Percentiles rank a stretch among this genome's conserved stretches.
phyloP scores from a whole-genome alignment of 2,797 vertebrate genomes.

The Poecilia wingei region DNA sequence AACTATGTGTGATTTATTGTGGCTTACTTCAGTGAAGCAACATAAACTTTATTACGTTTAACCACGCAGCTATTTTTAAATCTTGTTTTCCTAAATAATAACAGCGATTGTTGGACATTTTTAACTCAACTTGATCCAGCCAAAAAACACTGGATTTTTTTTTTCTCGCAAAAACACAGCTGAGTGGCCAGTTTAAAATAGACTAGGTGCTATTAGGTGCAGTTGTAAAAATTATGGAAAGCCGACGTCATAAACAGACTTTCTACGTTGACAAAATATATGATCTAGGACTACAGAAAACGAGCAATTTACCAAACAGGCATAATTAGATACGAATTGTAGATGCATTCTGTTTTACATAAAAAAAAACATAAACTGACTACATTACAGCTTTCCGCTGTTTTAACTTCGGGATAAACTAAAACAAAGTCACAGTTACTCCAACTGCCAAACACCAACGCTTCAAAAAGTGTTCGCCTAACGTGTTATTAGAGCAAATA shows the following conservation, averaged over 20 bases:
- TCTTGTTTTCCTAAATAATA: neutral
- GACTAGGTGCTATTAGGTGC: neutral
- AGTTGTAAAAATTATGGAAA: neutral
- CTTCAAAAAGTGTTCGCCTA: neutral
- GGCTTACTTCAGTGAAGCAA: neutral
- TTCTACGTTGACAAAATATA: neutral
- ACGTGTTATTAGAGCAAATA: neutral
- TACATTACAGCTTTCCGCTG: neutral
- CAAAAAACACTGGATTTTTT: neutral
- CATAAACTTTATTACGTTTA: neutral
- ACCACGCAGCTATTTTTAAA: neutral
- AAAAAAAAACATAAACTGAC: neutral
- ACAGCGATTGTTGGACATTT: neutral
- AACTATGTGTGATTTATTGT: neutral
- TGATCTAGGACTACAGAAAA: neutral
- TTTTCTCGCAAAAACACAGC: neutral
- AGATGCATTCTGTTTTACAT: neutral
- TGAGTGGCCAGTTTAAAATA: neutral
- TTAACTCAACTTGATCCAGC: neutral
- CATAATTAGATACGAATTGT: neutral
- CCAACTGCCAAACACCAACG: neutral
- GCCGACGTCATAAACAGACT: neutral
- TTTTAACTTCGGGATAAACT: neutral
- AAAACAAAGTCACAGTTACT: fast-evolving
- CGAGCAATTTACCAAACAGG: neutral